Base-by-base conservation (phyloP, 2,888 invertebrate species). In the Carcina quercana region DNA sequence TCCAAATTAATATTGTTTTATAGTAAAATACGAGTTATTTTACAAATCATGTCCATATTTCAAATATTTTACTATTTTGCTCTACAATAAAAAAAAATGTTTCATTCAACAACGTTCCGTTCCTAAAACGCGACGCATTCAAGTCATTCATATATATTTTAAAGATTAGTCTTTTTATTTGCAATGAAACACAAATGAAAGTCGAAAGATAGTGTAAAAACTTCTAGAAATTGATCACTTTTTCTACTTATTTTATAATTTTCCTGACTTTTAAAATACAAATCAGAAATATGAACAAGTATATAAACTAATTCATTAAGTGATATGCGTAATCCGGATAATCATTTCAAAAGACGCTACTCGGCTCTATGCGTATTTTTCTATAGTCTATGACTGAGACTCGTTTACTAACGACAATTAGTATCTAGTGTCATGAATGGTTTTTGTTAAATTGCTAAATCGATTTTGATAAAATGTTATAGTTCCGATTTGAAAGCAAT, bases 81-180 rank as follows among this genome's bases (percentile, higher is more conserved):
- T 71, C 67, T 61, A 71, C 71, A 78, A 78, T 67, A 71, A 69
- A 78, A 79, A 73, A 76, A 79, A 76, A 71, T 62, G 64, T 59
- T 74, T 78, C 76, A 79, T 79, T 75, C 70, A 75, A 58, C 44
- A 58, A 71, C 78, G 78, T 79, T 79, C 71, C 80, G 55, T 74
- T 78, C 59, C 53, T 47, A 50, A 50, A 41, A 42, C 45, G 38
- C 31, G 40, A 43, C 31, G 38, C 35, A 30, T 31, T 30, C 12
- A 14, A 14, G 24, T 24, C 13, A 24, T 24, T 24, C 24, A 17
- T 11, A 24, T n/a, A 7, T 8, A 19, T 6, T 19, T 19, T 1
- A 8, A 8, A 42, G n/a, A n/a, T n/a, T n/a, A n/a, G n/a, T n/a
- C n/a, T n/a, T n/a, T n/a, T n/a, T n/a, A n/a, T n/a, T n/a, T n/a